phyloP scores from a whole-genome alignment of 2,797 vertebrate species.

The Agapornis canus region DNA sequence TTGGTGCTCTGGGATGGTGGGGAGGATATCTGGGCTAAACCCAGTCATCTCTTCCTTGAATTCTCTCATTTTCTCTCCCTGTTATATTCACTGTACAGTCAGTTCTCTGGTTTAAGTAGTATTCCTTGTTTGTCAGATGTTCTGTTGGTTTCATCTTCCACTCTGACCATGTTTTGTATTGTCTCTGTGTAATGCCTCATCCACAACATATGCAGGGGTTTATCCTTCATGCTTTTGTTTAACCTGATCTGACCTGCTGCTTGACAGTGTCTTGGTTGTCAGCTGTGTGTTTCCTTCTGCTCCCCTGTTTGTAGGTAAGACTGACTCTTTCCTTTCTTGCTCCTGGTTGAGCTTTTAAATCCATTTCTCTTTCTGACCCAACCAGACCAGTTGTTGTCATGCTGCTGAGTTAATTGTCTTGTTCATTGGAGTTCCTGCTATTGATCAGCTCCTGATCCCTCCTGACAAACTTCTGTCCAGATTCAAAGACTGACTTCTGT shows the following conservation, averaged over 20 bases:
- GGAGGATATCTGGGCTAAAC: not conserved
- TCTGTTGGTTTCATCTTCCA: not conserved
- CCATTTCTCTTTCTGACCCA: not conserved
- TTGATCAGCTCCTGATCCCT: constrained; percentile 19
- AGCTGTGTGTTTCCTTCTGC: not conserved
- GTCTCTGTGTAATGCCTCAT: not conserved
- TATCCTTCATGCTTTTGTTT: not conserved
- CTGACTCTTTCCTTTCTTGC: not conserved
- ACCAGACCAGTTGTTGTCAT: not conserved
- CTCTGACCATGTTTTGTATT: not conserved
- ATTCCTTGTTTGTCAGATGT: not conserved
- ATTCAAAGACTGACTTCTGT: constrained; percentile 32
- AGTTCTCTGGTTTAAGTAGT: not conserved
- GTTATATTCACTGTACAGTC: not conserved
- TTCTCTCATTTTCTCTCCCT: not conserved
- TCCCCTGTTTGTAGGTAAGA: not conserved
- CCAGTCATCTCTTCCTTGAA: not conserved
- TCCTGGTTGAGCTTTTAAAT: not conserved
- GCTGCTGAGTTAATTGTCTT: constrained; percentile 23
- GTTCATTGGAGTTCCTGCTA: constrained; percentile 26
- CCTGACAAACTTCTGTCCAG: constrained; percentile 16
- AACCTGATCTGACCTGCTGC: not conserved
- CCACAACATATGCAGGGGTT: not conserved
- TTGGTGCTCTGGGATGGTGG: not conserved
- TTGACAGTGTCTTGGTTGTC: not conserved